These are phyloP conservation scores for Pteromalus puparum DNA, from an alignment of 1,140 invertebrate species.

Conservation along the genomic window DNA sequence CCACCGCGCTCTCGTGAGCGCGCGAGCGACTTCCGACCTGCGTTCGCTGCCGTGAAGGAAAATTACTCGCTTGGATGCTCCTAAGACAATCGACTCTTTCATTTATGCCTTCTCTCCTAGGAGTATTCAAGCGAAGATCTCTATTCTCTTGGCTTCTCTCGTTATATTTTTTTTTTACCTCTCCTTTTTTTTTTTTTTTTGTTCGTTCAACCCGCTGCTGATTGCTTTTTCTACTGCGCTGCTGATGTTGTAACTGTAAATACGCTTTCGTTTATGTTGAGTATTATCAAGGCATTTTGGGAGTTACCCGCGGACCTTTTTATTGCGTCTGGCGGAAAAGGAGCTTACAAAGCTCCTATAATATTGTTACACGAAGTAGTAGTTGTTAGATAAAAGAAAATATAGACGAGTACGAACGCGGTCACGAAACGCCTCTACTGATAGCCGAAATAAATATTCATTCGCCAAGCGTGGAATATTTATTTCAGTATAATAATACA, in stretches of 20 bases:
- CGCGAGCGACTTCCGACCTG: conserved; percentile 12
- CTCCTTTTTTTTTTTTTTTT: conserved; percentile 15
- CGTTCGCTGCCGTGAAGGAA: conserved; percentile 11
- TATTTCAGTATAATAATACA: conserved; percentile 10
- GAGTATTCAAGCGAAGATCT: conserved; percentile 46
- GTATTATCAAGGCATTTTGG: not conserved
- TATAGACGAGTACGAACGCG: not conserved
- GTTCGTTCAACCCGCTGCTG: conserved; percentile 1
- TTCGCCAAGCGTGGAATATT: conserved; percentile 15
- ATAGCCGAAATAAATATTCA: conserved; percentile 39
- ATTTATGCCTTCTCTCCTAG: conserved; percentile 32
- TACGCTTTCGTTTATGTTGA: conserved; percentile 35
- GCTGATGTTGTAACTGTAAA: conserved; percentile 32
- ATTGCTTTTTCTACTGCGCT: conserved; percentile 52
- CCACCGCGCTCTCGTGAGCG: too few species aligned
- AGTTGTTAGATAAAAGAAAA: not conserved
- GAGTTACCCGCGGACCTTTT: too few species aligned
- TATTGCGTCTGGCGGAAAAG: too few species aligned
- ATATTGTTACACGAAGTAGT: not conserved
- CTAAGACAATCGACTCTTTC: conserved; percentile 42
- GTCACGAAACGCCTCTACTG: conserved; percentile 7
- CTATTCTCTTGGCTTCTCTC: conserved; percentile 11
- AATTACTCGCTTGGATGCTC: conserved; percentile 42
- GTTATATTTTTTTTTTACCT: conserved; percentile 18
- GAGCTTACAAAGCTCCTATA: too few species aligned